phyloP scores from a whole-genome alignment of 1,140 invertebrate species.

The Temnothorax nylanderi region DNA sequence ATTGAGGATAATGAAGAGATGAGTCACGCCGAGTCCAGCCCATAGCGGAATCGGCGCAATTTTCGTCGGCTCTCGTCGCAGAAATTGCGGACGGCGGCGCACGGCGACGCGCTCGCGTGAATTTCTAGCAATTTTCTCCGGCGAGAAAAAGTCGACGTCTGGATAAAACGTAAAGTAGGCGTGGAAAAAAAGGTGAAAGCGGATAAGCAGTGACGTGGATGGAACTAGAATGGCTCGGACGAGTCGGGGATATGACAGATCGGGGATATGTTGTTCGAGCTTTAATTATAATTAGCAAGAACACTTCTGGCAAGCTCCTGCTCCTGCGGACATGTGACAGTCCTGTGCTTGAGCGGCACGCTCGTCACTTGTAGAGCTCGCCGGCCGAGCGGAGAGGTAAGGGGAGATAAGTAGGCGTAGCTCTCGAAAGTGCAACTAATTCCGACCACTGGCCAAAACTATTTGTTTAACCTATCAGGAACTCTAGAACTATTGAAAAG shows the following conservation, averaged over 20 bases:
- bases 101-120: slow-evolving; percentile 11
- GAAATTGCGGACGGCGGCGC: slow-evolving; percentile 52
- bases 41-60: slow-evolving; percentile 43
- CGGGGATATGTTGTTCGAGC: slow-evolving; percentile 69
- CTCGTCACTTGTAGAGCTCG: no score
- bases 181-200: slow-evolving; percentile 61
- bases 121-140: slow-evolving; percentile 68
- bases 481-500: no score
- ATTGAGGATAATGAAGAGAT: slow-evolving; percentile 49
- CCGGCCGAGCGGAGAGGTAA: no score
- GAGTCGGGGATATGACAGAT: slow-evolving; percentile 69
- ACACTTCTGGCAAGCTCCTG: no score
- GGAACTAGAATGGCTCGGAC: slow-evolving; percentile 65
- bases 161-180: slow-evolving; percentile 67
- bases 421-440: no score
- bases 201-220: slow-evolving; percentile 57
- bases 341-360: no score
- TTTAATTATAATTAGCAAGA: slow-evolving; percentile 66
- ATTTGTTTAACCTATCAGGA: no score
- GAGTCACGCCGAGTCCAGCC: slow-evolving; percentile 26
- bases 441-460: no score
- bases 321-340: no score
- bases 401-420: no score
- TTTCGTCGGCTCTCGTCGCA: slow-evolving; percentile 58
- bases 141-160: slow-evolving; percentile 27